A percentile compares a stretch with the other conserved stretches of the same genome.
Evolutionary conservation across 2,888 invertebrate species (phyloP).

Genomic region (Colostygia pectinataria): DNA sequence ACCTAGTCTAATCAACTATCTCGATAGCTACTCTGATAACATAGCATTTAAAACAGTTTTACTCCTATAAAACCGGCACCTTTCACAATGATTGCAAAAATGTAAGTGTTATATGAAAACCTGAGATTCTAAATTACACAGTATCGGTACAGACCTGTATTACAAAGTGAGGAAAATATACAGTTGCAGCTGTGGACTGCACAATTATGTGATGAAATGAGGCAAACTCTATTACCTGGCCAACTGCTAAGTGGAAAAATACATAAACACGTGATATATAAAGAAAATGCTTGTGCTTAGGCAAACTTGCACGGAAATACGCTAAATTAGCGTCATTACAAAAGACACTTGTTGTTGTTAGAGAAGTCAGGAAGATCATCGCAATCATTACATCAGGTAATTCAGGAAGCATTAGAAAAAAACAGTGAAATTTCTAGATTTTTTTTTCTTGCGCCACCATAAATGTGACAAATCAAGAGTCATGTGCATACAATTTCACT

Average conservation of each 20-base stretch:
- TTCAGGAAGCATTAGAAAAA: too few relatives aligned
- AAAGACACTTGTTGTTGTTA: too few relatives aligned
- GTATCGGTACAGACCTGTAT: conserved; percentile 20
- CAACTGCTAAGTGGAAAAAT: conserved; percentile 17
- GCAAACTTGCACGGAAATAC: too few relatives aligned
- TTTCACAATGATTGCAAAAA: conserved; percentile 29
- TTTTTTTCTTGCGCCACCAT: too few relatives aligned
- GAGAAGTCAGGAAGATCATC: too few relatives aligned
- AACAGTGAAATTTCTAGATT: too few relatives aligned
- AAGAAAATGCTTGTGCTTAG: neutral
- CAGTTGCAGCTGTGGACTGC: conserved; percentile 21
- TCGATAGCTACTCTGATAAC: neutral
- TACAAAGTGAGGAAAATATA: conserved; percentile 28
- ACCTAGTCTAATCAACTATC: too few relatives aligned
- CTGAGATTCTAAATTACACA: conserved; percentile 23
- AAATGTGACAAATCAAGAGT: too few relatives aligned
- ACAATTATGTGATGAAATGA: conserved; percentile 30
- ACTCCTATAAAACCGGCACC: conserved; percentile 2
- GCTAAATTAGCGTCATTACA: neutral
- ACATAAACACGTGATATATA: conserved; percentile 9
- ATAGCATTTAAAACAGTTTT: neutral
- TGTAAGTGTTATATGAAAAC: conserved; percentile 29
- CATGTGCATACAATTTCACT: too few relatives aligned
- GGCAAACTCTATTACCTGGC: conserved; percentile 17
- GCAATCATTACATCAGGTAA: too few relatives aligned